These are phyloP conservation scores for Lithophane ornitopus DNA, from an alignment of 2,888 invertebrate genomes.

Conservation along the genomic window DNA sequence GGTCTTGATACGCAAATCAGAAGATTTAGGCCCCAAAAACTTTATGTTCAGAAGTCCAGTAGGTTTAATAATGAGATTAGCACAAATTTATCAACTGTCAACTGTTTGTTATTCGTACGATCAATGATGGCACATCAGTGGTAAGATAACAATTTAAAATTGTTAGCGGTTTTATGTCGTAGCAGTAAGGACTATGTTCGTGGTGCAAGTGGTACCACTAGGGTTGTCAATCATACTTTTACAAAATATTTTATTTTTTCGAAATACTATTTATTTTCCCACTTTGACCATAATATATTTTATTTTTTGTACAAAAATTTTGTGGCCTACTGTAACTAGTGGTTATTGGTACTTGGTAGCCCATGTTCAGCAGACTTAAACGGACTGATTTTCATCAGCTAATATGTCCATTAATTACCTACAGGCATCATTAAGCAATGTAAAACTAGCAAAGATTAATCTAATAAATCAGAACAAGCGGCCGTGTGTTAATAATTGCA, in stretches of 20 bases:
- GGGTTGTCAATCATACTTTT: too few relatives aligned
- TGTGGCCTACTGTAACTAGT: neutral
- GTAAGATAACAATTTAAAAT: neutral
- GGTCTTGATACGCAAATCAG: neutral
- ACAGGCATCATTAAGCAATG: conserved; percentile 33
- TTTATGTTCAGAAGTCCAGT: neutral
- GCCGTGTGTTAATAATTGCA: conserved; percentile 35
- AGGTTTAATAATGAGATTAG: too few relatives aligned
- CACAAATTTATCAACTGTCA: neutral
- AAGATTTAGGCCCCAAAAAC: neutral
- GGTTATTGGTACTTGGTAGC: too few relatives aligned
- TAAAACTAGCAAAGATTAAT: conserved; percentile 23
- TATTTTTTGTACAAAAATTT: too few relatives aligned
- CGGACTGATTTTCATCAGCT: conserved; percentile 1
- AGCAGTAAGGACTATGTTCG: too few relatives aligned
- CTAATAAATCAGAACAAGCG: conserved; percentile 46
- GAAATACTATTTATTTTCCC: too few relatives aligned
- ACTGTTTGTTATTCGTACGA: neutral
- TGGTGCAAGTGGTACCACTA: too few relatives aligned
- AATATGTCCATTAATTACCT: conserved; percentile 27
- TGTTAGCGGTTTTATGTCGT: neutral
- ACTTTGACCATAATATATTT: too few relatives aligned
- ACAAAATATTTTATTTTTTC: too few relatives aligned
- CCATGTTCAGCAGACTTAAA: neutral
- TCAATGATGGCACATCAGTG: neutral